Evolutionary conservation across 2,113 vertebrate genomes (phyloP), one percentile per base, ranked within the genome.

Genomic region (Gnathonemus longibarbis): DNA sequence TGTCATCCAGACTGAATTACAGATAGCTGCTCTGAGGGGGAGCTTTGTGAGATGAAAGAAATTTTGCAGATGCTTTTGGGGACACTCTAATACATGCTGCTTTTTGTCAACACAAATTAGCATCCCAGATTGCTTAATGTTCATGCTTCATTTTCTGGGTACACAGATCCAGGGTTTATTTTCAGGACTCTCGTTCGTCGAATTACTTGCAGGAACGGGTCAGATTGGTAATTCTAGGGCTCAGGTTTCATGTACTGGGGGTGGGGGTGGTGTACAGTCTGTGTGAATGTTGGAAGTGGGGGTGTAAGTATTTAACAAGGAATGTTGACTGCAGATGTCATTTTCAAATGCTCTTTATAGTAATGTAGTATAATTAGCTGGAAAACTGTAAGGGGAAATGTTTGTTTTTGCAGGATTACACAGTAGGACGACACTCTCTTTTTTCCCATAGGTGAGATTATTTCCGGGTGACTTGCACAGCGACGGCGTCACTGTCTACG

Each of bases 221-320:
- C 90, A 89, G 31, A 90, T 92, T 91, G 92, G 88, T 95, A 95
- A 96, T 95, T 94, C 93, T 91, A 94, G 92, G 93, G 91, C 94
- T 96, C 93, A 92, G 92, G 91, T 96, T 96, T 96, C 96, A 93
- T 91, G 93, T 90, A 94, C 95, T 66, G 94, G 95, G 46, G 86
- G 93, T 92, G 42, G 93, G 93, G 93, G 91, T 91, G 92, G 91
- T 70, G 62, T 70, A 70, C 39, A 84, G 24, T 46, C 45, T 48
- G 39, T 42, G 74, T 42, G 74, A 39, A 80, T 80, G 74, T 42
- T 80, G 74, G 74, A 80, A 80, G 35, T 35, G 35, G 90, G 83
- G 66, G 84, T 83, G 88, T 56, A 58, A 84, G 66, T 49, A 11
- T 45, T 85, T 85, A 39, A 48, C 45, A 56, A 70, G 48, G 53